Conservation (phyloP, 2,113 vertebrate genomes). For the Indri indri region DNA sequence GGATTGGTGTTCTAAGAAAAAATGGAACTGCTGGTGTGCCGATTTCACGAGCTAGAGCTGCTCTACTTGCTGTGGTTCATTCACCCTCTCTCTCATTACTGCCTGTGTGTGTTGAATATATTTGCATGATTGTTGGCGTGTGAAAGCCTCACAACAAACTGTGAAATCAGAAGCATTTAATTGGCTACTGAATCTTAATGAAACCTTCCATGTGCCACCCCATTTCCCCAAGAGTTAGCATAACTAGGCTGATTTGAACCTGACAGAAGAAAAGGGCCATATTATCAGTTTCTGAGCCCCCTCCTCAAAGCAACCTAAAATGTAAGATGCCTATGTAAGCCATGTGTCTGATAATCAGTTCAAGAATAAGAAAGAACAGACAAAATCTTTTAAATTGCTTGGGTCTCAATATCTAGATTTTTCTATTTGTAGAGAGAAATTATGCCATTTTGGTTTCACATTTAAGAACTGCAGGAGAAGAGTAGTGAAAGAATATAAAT, state of each 20-base stretch:
- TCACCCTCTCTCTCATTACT: not conserved
- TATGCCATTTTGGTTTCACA: conserved; percentile 35
- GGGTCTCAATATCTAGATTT: not conserved
- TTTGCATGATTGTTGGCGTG: not conserved
- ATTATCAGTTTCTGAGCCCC: no score
- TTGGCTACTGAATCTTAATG: not conserved
- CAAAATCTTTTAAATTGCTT: not conserved
- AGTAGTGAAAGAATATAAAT: conserved; percentile 52
- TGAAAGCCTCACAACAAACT: not conserved
- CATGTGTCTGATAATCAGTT: not conserved
- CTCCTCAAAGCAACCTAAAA: not conserved
- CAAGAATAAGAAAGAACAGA: not conserved
- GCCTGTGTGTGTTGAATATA: not conserved
- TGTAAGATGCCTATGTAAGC: not conserved
- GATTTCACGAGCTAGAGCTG: not conserved
- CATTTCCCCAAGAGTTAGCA: not conserved
- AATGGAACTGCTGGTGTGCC: not conserved
- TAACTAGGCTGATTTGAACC: not conserved
- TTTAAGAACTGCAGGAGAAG: conserved; percentile 22
- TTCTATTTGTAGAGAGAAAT: conserved; percentile 38
- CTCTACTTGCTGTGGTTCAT: not conserved
- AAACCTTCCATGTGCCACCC: not conserved
- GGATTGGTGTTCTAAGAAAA: not conserved
- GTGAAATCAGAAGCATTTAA: not conserved
- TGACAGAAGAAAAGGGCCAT: not conserved